A percentile compares a stretch with the other conserved stretches of the same genome.
Conservation (phyloP, 2,888 invertebrate genomes). For the Volucella inflata region DNA sequence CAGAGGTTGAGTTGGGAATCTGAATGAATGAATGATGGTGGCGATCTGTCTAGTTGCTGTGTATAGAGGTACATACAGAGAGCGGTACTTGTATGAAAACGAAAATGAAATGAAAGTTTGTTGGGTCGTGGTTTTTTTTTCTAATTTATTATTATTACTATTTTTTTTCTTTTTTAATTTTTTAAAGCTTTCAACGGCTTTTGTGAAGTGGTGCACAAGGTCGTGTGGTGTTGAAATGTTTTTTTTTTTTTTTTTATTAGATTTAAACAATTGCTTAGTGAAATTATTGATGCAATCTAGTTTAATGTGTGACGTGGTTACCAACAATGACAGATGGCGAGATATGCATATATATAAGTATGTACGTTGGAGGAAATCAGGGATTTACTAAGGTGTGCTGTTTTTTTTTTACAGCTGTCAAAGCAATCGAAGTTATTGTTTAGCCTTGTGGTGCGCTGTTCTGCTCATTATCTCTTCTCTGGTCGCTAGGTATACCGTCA, state of each 20-base stretch:
- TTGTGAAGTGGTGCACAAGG: constrained; percentile 45
- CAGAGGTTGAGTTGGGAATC: constrained; percentile 55
- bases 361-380: too few relatives aligned
- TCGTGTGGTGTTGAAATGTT: constrained; percentile 34
- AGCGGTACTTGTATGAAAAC: constrained; percentile 50
- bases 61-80: constrained; percentile 33
- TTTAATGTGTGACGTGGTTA: too few relatives aligned
- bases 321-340: too few relatives aligned
- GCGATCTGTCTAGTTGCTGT: constrained; percentile 67
- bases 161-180: background rate
- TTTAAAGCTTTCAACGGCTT: background rate
- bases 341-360: too few relatives aligned
- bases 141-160: background rate
- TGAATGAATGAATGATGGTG: constrained; percentile 66
- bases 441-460: too few relatives aligned
- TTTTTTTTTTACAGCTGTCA: too few relatives aligned
- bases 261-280: background rate
- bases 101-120: constrained; percentile 56
- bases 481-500: too few relatives aligned
- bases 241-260: constrained; percentile 31
- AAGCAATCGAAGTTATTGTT: too few relatives aligned
- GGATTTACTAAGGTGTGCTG: too few relatives aligned
- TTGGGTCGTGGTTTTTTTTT: constrained; percentile 4
- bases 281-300: too few relatives aligned
- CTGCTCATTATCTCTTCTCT: too few relatives aligned